Percentiles rank a stretch among this genome's conserved stretches.
Conservation (phyloP, 2,113 vertebrate genomes). For the Microcebus lehilahytsara region DNA sequence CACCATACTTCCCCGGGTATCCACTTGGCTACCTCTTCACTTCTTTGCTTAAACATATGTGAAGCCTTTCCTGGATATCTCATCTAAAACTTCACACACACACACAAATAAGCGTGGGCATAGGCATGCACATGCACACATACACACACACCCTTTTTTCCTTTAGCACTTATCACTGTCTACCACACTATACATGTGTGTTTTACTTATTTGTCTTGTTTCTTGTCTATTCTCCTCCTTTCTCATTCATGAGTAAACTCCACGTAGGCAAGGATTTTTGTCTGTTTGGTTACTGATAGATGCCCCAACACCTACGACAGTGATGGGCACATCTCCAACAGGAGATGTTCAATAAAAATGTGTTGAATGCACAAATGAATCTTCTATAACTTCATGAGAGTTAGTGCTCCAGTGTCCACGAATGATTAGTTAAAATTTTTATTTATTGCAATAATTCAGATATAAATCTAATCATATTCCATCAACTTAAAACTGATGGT, state of each 20-base stretch:
- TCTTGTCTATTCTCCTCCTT: not conserved
- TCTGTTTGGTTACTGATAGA: not conserved
- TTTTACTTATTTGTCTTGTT: not conserved
- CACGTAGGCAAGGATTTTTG: not conserved
- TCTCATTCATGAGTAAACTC: not conserved
- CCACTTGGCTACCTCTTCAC: not conserved
- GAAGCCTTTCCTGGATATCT: not conserved
- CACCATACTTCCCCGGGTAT: not conserved
- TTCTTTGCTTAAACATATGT: not conserved
- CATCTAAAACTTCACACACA: not conserved
- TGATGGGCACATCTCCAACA: not conserved
- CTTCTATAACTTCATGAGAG: not conserved
- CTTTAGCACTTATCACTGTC: not conserved
- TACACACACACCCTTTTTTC: not conserved
- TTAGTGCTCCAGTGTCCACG: not conserved
- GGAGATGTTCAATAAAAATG: not conserved
- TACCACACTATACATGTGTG: not conserved
- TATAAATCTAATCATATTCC: not conserved
- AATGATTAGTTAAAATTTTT: not conserved
- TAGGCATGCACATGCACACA: not conserved
- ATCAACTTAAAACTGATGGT: constrained; percentile 22
- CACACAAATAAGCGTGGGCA: too few relatives aligned
- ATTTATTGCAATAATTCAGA: not conserved
- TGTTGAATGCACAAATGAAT: not conserved
- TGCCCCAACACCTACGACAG: not conserved